Conservation (phyloP, 2,113 vertebrate species). For the Prolemur simus region DNA sequence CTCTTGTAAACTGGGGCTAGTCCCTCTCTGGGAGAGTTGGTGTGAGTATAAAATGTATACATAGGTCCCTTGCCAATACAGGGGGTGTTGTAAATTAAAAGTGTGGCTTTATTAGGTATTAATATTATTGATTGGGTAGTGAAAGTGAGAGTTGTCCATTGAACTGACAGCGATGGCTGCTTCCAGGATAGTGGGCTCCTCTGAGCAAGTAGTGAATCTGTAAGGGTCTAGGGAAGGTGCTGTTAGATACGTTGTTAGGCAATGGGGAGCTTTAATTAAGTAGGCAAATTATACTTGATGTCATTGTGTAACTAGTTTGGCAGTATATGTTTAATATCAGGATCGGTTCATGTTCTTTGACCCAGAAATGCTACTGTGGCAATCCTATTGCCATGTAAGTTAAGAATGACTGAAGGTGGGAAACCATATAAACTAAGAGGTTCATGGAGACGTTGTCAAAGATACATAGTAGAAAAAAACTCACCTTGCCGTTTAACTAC, state of each 20-base stretch:
- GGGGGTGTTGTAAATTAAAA: background rate
- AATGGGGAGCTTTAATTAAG: accelerated
- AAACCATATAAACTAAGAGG: background rate
- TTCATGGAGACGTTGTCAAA: background rate
- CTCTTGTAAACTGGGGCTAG: accelerated
- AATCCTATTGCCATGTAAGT: accelerated
- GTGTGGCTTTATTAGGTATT: background rate
- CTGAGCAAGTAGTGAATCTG: accelerated
- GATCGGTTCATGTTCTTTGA: background rate
- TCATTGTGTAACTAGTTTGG: background rate
- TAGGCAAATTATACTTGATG: accelerated
- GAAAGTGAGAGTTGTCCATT: background rate
- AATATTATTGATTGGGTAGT: background rate
- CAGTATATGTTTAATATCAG: background rate
- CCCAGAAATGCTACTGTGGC: background rate
- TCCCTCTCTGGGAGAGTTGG: no score
- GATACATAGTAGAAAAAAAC: background rate
- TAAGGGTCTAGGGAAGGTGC: accelerated
- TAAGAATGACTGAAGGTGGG: no score
- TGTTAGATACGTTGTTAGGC: accelerated
- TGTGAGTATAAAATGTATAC: background rate
- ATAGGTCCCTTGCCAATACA: accelerated
- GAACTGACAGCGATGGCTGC: accelerated
- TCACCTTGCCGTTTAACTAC: background rate
- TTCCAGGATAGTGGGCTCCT: background rate